Evolutionary conservation across 1,140 invertebrate species (phyloP).

Genomic region (Lanistes nyassanus): DNA sequence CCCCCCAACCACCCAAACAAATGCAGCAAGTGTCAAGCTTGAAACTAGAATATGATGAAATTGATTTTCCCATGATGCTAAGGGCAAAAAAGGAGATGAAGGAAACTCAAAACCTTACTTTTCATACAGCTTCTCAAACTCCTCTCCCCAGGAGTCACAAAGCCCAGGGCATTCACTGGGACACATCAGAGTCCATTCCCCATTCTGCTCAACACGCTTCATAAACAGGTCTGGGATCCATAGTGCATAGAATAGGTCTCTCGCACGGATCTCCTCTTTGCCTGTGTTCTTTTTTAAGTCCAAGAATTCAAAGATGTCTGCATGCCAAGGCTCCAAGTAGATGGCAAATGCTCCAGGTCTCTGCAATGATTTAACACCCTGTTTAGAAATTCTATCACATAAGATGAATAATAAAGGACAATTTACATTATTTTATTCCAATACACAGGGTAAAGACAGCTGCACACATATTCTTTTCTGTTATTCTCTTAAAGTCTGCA

Average conservation of each 20-base stretch:
- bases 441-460: neutral
- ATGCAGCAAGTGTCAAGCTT: too few species aligned
- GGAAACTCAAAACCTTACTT: too few species aligned
- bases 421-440: too few species aligned
- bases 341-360: constrained; percentile 99
- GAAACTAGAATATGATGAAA: too few species aligned
- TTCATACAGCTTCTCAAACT: constrained; percentile 91
- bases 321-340: constrained; percentile 99
- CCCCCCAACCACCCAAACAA: too few species aligned
- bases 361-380: constrained; percentile 62
- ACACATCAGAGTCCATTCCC: constrained; percentile 96
- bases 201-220: constrained; percentile 90
- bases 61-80: too few species aligned
- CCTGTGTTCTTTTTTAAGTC: constrained; percentile 90
- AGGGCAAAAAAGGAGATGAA: too few species aligned
- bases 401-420: too few species aligned
- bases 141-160: constrained; percentile 90
- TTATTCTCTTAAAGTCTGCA: neutral
- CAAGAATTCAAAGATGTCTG: constrained; percentile 95
- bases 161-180: constrained; percentile 93
- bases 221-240: constrained; percentile 99
- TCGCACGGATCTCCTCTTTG: constrained; percentile 71
- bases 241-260: constrained; percentile 97
- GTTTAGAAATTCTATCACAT: too few species aligned
- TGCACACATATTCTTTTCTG: neutral